These are phyloP conservation scores for Platypus cylindrus DNA, from an alignment of 2,888 invertebrate genomes.

Conservation along the genomic window DNA sequence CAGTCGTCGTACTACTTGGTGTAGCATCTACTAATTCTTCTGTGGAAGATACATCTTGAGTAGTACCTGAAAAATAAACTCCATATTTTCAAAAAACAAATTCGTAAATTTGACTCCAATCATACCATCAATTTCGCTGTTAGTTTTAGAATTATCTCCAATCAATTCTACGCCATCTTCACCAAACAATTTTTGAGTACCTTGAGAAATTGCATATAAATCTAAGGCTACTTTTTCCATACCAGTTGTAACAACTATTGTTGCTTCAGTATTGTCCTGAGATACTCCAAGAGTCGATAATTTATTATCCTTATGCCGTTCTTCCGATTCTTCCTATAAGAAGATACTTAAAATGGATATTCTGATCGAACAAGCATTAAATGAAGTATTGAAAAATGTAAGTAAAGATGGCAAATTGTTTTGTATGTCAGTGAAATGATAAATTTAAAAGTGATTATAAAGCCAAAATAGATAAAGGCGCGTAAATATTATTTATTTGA, in stretches of 20 bases:
- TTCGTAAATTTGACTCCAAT: not conserved
- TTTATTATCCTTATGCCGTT: conserved; percentile 10
- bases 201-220: conserved; percentile 64
- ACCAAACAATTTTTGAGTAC: conserved; percentile 41
- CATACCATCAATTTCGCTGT: conserved; percentile 15
- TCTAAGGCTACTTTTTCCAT: conserved; percentile 50
- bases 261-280: conserved; percentile 5
- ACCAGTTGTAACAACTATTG: conserved; percentile 13
- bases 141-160: conserved; percentile 28
- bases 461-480: too few species aligned
- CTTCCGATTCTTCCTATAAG: conserved; percentile 11
- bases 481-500: too few species aligned
- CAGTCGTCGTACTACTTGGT: conserved; percentile 39
- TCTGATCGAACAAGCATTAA: too few species aligned
- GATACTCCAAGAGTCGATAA: conserved; percentile 6
- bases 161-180: conserved; percentile 28
- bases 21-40: conserved; percentile 34
- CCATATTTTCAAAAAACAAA: too few species aligned
- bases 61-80: conserved; percentile 12
- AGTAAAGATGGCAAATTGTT: too few species aligned
- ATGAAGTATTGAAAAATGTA: too few species aligned
- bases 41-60: conserved; percentile 15
- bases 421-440: too few species aligned
- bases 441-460: too few species aligned
- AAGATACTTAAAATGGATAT: not conserved